Base-by-base conservation (phyloP, 2,797 vertebrate species). In the Enteromius unitaeniatus region DNA sequence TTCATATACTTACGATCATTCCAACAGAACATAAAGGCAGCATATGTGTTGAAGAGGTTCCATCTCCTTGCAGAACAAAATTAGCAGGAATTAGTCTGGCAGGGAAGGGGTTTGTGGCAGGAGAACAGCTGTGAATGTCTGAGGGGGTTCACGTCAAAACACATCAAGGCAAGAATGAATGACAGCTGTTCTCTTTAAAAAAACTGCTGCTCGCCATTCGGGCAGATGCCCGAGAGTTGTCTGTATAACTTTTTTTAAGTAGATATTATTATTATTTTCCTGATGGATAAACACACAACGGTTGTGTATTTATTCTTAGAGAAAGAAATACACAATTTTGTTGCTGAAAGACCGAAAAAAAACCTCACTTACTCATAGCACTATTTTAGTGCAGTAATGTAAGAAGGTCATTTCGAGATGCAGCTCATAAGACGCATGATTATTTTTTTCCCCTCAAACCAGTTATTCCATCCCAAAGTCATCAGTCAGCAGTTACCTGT, bases 121-220 rank as follows among this genome's bases (percentile, higher is more conserved):
- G 7, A 9, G 51, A 58, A 58, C 73, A 58, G 51, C 51, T 58
- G 51, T 40, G 73, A 40, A 76, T 40, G 73, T 76, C 34, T 40
- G 1, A 40, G 31, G 51, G 31, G 21, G 23, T 74, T n/a, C 3
- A 9, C 28, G 0, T 40, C 51, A 76, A 37, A 37, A 23, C 73
- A 72, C 23, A 49, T 72, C 23, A 72, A 47, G 42, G 69, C 69
- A 40, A 40, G 3, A 76, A 37, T 40, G 34, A 76, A 21, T 58
- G 51, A 58, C 21, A 76, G 51, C 51, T 76, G 51, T 34, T 23
- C 21, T 76, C 34, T 58, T 51, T 40, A 37, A 55, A 55, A 51
- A 23, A 40, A 28, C 13, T 58, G 34, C 7, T 58, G 31, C 13
- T 58, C 21, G 3, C 28, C 3, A 15, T 58, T 55, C 3, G 3